A percentile compares a stretch with the other conserved stretches of the same genome.
phyloP scores from a whole-genome alignment of 2,888 invertebrate species.

The Allophyes oxyacanthae region DNA sequence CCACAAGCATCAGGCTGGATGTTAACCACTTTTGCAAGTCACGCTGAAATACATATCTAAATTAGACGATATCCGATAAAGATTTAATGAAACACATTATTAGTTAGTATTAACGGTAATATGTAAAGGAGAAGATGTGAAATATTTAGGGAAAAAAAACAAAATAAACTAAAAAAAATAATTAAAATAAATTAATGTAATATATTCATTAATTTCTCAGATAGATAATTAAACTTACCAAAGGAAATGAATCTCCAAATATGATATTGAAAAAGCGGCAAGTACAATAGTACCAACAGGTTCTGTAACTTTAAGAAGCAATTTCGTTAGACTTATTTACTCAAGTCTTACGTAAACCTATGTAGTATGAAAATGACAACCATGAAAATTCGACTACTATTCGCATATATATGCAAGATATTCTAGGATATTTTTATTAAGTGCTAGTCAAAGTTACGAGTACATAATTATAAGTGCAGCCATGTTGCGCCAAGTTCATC shows the following conservation, averaged over 20 bases:
- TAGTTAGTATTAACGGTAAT: too few relatives aligned
- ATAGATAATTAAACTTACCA: conserved; percentile 74
- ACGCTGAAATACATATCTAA: conserved; percentile 59
- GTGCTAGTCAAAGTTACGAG: conserved; percentile 19
- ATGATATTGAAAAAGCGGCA: conserved; percentile 79
- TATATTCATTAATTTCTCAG: too few relatives aligned
- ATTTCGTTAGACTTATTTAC: background rate
- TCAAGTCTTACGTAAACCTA: too few relatives aligned
- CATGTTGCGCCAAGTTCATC: conserved; percentile 2
- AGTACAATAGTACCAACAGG: conserved; percentile 80
- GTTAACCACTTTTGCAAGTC: conserved; percentile 74
- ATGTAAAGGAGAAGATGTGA: too few relatives aligned
- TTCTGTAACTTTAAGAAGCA: conserved; percentile 66
- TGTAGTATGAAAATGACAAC: too few relatives aligned
- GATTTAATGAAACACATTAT: too few relatives aligned
- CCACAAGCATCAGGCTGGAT: conserved; percentile 71
- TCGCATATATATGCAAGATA: background rate
- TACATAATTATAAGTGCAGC: conserved; percentile 16
- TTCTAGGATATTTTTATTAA: conserved; percentile 20
- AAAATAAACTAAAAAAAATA: background rate
- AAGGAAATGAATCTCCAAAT: conserved; percentile 82
- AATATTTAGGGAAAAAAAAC: too few relatives aligned
- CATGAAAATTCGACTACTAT: too few relatives aligned
- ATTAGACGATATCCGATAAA: background rate
- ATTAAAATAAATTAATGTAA: too few relatives aligned